phyloP scores from a whole-genome alignment of 2,113 vertebrate species.

The Thalassarche chlororhynchos region DNA sequence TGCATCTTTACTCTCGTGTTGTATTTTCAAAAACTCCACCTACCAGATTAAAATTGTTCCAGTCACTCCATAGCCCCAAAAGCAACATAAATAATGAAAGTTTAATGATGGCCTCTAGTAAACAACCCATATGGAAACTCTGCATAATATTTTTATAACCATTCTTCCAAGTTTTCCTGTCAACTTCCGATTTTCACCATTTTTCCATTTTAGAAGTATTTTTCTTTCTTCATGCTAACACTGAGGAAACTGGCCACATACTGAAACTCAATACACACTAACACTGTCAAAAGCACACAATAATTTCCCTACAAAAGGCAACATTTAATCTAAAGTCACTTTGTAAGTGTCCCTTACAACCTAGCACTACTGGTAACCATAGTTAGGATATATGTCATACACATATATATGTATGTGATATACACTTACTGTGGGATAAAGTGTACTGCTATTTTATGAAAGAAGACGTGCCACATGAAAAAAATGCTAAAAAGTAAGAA shows the following conservation, averaged over 20 bases:
- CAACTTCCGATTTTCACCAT: neutral
- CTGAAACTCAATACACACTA: neutral
- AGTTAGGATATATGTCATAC: neutral
- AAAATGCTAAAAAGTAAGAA: neutral
- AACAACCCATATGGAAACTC: neutral
- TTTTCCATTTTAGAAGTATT: neutral
- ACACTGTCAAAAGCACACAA: neutral
- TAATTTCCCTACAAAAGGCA: neutral
- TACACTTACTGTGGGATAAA: neutral
- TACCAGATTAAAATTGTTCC: neutral
- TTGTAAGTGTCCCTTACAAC: neutral
- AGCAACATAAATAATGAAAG: neutral
- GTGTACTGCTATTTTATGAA: neutral
- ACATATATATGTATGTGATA: fast-evolving
- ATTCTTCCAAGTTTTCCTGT: neutral
- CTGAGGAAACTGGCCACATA: neutral
- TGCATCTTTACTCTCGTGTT: neutral
- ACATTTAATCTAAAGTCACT: neutral
- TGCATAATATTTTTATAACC: neutral
- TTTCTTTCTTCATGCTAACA: neutral
- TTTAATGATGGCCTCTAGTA: neutral
- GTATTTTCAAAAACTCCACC: neutral
- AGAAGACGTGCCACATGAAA: neutral
- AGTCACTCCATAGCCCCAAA: neutral
- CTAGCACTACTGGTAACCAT: neutral